Evolutionary conservation across 2,888 invertebrate species (phyloP).

Genomic region (Eurytoma californica): DNA sequence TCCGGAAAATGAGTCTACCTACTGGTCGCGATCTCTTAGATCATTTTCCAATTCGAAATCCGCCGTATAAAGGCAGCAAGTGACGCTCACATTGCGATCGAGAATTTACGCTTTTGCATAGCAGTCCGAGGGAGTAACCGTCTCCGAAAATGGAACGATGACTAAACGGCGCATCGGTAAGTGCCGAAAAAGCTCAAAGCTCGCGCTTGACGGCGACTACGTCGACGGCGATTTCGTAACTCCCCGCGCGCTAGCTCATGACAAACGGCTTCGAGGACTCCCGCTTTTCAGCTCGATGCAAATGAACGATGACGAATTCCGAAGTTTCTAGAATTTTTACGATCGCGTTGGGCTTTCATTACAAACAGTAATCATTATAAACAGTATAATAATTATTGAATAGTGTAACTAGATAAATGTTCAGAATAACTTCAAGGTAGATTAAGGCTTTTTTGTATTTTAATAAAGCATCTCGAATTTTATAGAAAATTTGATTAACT

Average conservation of each 20-base stretch:
- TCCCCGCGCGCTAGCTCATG: background rate
- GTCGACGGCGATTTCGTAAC: conserved; percentile 41
- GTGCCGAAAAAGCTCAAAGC: conserved; percentile 54
- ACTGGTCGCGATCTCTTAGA: no score
- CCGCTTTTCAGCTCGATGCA: conserved; percentile 36
- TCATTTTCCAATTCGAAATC: no score
- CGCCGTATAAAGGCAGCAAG: no score
- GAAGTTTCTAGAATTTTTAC: conserved; percentile 37
- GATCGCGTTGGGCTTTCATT: no score
- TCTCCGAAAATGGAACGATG: conserved; percentile 53
- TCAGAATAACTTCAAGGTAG: no score
- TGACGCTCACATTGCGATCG: background rate
- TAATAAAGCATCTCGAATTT: no score
- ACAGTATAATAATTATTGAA: no score
- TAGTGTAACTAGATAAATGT: no score
- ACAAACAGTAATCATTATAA: no score
- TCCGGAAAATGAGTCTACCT: no score
- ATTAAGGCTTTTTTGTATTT: no score
- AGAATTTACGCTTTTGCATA: background rate
- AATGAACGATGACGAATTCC: conserved; percentile 46
- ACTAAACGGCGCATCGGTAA: conserved; percentile 46
- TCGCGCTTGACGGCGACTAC: conserved; percentile 5
- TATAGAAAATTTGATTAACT: no score
- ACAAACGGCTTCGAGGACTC: background rate
- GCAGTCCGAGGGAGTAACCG: conserved; percentile 19